Evolutionary conservation across 2,113 vertebrate species (phyloP).

Genomic region (Cololabis saira): DNA sequence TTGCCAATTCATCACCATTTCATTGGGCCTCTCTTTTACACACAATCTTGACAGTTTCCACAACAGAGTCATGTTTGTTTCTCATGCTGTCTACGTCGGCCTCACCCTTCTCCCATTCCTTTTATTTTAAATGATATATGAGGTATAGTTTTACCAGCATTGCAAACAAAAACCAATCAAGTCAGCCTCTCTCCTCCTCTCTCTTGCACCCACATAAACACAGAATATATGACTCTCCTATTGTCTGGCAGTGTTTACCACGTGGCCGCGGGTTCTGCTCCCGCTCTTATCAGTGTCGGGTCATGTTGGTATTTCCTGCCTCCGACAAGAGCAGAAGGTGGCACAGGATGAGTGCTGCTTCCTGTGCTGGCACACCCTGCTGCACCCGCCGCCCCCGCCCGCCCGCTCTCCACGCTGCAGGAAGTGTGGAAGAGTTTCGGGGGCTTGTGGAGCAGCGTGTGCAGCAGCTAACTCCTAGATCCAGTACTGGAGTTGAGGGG

Average conservation of each 20-base stretch:
- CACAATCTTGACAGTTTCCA: no score
- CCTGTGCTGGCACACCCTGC: conserved; percentile 75
- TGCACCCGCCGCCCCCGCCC: conserved; percentile 36
- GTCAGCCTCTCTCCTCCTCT: neutral
- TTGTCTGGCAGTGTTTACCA: conserved; percentile 52
- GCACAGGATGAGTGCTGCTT: conserved; percentile 82
- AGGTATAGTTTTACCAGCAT: neutral
- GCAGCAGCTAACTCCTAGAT: no score
- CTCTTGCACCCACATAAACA: conserved; percentile 15
- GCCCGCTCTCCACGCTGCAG: conserved; percentile 10
- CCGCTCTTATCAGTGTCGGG: conserved; percentile 75
- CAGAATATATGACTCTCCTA: conserved; percentile 20
- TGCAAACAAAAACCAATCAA: neutral
- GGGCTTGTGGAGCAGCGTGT: neutral
- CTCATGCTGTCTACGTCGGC: no score
- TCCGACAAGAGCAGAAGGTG: conserved; percentile 71
- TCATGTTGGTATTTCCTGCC: conserved; percentile 81
- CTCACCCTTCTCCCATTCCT: neutral
- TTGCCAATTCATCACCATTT: no score
- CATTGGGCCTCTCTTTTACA: no score
- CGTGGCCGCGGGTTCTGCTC: conserved; percentile 42
- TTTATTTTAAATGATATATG: neutral
- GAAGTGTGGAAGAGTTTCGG: conserved; percentile 9
- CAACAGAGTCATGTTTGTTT: no score
- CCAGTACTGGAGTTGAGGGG: no score